Evolutionary conservation across 2,113 vertebrate species (phyloP).

Genomic region (Microcebus lehilahytsara): DNA sequence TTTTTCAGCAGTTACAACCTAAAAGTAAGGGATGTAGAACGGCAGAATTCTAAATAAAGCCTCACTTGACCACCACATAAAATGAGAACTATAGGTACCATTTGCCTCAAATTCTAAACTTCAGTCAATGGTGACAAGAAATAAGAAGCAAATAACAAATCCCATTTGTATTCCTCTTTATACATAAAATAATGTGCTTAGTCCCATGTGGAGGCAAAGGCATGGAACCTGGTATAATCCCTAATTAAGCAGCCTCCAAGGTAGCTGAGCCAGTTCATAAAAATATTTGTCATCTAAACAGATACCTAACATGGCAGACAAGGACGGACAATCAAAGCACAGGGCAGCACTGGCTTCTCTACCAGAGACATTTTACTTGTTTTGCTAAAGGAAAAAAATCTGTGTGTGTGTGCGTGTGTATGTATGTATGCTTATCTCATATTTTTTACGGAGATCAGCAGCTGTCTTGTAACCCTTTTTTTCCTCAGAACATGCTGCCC

Average conservation of each 20-base stretch:
- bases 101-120: not conserved
- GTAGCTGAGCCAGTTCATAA: not conserved
- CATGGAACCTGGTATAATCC: not conserved
- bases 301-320: not conserved
- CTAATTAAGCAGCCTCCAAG: not conserved
- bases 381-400: not conserved
- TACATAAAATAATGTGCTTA: not conserved
- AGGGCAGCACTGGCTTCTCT: not conserved
- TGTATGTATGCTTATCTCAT: not conserved
- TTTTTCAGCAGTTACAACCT: not conserved
- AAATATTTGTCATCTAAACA: not conserved
- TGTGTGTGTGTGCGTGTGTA: too few species aligned
- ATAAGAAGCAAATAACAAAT: not conserved
- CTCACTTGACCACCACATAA: not conserved
- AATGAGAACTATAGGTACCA: not conserved
- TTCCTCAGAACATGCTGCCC: constrained; percentile 58
- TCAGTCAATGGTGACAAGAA: not conserved
- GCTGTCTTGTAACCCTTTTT: not conserved
- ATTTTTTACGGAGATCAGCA: not conserved
- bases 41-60: not conserved
- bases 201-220: not conserved
- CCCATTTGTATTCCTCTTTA: not conserved
- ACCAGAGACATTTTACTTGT: not conserved
- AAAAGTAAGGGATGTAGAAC: not conserved
- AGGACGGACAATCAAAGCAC: not conserved